Conservation (phyloP, 1,140 invertebrate species). For the Manduca sexta region DNA sequence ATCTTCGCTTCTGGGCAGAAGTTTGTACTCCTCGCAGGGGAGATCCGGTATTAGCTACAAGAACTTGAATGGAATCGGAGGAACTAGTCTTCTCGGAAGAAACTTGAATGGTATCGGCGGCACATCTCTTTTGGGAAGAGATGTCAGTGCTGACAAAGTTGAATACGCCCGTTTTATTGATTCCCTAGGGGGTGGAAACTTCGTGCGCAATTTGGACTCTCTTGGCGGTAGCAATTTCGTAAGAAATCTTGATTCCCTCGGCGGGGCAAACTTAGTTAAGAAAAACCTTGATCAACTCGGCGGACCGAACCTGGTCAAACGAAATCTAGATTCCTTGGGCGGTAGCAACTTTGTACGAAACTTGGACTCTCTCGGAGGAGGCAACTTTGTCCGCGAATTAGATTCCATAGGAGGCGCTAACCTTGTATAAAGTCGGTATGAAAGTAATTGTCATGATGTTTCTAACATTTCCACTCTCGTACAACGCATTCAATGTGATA, state of each 20-base stretch:
- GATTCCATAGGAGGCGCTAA: slow-evolving; percentile 64
- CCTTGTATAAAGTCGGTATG: slow-evolving; percentile 34
- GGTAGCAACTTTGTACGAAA: slow-evolving; percentile 65
- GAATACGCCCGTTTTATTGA: slow-evolving; percentile 59
- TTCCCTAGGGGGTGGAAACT: slow-evolving; percentile 46
- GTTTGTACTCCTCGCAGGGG: slow-evolving; percentile 18
- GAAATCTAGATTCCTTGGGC: slow-evolving; percentile 57
- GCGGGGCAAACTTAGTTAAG: slow-evolving; percentile 62
- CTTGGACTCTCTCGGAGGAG: slow-evolving; percentile 65
- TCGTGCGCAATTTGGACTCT: slow-evolving; percentile 57
- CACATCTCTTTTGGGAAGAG: slow-evolving; percentile 34
- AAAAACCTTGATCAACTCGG: slow-evolving; percentile 70
- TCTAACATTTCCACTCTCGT: slow-evolving; percentile 12
- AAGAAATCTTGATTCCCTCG: slow-evolving; percentile 54
- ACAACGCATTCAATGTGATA: slow-evolving; percentile 33
- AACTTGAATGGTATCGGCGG: slow-evolving; percentile 37
- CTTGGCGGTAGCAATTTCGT: slow-evolving; percentile 66
- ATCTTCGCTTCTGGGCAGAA: slow-evolving; percentile 33
- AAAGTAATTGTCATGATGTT: slow-evolving; percentile 23
- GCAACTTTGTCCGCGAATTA: slow-evolving; percentile 56
- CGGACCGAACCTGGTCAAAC: slow-evolving; percentile 65
- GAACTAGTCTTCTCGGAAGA: slow-evolving; percentile 28
- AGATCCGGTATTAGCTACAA: slow-evolving; percentile 19
- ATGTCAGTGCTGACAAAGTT: slow-evolving; percentile 40
- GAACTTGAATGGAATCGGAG: slow-evolving; percentile 41